phyloP scores from a whole-genome alignment of 2,113 vertebrate genomes.

The Neolamprologus hecqui region DNA sequence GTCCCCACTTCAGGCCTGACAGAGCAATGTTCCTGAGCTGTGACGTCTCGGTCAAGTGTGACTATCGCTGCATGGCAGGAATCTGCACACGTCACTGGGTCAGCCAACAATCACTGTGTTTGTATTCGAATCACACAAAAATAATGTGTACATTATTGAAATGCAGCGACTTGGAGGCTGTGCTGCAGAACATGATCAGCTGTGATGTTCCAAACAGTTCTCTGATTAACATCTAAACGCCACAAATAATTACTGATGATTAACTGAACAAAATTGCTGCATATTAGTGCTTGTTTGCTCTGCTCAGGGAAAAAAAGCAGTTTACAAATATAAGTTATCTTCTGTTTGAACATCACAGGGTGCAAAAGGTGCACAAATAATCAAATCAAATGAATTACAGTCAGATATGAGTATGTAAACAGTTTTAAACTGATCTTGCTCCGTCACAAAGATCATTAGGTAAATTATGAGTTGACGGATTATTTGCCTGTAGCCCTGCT shows the following conservation, averaged over 20 bases:
- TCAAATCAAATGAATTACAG: neutral
- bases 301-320: neutral
- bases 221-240: neutral
- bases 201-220: neutral
- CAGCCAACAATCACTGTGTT: neutral
- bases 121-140: neutral
- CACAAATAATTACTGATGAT: neutral
- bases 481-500: neutral
- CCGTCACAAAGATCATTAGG: neutral
- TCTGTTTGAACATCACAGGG: neutral
- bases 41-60: neutral
- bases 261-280: neutral
- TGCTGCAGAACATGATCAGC: neutral
- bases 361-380: neutral
- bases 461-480: neutral
- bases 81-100: neutral
- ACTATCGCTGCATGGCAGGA: neutral
- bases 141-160: neutral
- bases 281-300: neutral
- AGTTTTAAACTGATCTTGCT: neutral
- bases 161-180: neutral
- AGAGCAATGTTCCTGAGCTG: neutral
- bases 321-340: neutral
- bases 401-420: neutral
- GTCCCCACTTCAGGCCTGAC: neutral